phyloP scores from a whole-genome alignment of 1,140 invertebrate species.

The Callitettix versicolor region DNA sequence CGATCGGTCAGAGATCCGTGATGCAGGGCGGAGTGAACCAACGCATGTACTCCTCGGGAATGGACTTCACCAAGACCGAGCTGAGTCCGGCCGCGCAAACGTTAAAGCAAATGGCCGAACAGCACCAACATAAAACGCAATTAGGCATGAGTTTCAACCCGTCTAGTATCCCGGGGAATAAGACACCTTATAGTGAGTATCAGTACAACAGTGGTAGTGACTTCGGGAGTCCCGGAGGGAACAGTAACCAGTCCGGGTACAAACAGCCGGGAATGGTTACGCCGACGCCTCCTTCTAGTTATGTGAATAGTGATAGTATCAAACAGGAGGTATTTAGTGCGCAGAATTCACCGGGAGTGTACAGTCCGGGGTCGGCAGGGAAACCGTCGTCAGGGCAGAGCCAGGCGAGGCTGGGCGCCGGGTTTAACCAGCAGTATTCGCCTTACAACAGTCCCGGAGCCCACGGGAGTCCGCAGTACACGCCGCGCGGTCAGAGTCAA shows the following conservation, averaged over 20 bases:
- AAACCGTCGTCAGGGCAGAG: slow-evolving; percentile 35
- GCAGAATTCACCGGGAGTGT: slow-evolving; percentile 23
- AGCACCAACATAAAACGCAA: slow-evolving; percentile 80
- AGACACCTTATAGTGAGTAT: slow-evolving; percentile 23
- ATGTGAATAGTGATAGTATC: slow-evolving; percentile 25
- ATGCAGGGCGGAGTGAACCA: not conserved
- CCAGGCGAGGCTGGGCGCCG: not conserved
- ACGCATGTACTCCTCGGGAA: slow-evolving; percentile 5
- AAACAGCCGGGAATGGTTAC: slow-evolving; percentile 12
- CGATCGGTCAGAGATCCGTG: slow-evolving; percentile 1
- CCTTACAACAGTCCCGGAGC: slow-evolving; percentile 49
- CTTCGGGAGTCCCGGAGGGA: slow-evolving; percentile 35
- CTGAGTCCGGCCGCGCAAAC: slow-evolving; percentile 84
- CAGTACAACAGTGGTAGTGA: slow-evolving; percentile 20
- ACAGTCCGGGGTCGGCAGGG: slow-evolving; percentile 29
- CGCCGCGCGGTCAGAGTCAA: slow-evolving; percentile 35
- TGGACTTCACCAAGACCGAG: slow-evolving; percentile 35
- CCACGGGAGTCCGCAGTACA: slow-evolving; percentile 51
- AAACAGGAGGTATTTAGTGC: slow-evolving; percentile 34
- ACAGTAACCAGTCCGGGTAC: slow-evolving; percentile 26
- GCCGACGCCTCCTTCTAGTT: slow-evolving; percentile 5
- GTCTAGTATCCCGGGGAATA: slow-evolving; percentile 27
- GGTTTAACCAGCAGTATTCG: slow-evolving; percentile 51
- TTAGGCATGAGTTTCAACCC: slow-evolving; percentile 41
- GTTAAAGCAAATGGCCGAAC: slow-evolving; percentile 90